Conservation (phyloP, 2,113 vertebrate species). For the Scomber scombrus region DNA sequence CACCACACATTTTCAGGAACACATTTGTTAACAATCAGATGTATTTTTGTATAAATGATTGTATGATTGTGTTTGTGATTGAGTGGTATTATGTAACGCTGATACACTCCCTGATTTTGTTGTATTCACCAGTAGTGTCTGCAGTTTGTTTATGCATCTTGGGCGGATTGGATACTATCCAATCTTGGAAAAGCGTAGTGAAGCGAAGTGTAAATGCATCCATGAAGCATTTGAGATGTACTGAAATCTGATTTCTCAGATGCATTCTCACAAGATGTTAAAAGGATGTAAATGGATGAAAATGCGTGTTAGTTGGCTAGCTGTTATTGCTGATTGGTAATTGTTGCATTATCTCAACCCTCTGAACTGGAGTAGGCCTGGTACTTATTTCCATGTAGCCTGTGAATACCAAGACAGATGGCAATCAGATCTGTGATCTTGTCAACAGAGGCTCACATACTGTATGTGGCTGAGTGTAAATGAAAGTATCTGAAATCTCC, state of each 20-base stretch:
- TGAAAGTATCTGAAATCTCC: too few relatives aligned
- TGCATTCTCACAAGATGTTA: neutral
- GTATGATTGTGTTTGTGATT: neutral
- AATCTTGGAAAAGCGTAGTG: neutral
- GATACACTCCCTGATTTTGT: too few relatives aligned
- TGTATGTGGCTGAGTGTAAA: too few relatives aligned
- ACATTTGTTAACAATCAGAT: neutral
- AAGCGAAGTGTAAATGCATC: neutral
- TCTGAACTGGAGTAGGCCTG: too few relatives aligned
- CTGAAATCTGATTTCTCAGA: neutral
- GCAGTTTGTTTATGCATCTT: neutral
- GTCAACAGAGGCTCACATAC: too few relatives aligned
- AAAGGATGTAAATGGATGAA: neutral
- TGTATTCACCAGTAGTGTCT: neutral
- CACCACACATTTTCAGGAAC: conserved; percentile 9
- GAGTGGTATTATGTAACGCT: neutral
- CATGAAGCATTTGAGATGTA: neutral
- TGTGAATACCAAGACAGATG: too few relatives aligned
- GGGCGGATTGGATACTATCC: neutral
- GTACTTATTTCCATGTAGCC: too few relatives aligned
- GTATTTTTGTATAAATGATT: neutral
- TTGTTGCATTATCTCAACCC: too few relatives aligned
- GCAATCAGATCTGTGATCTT: too few relatives aligned
- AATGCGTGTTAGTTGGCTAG: neutral
- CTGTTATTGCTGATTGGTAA: too few relatives aligned